Evolutionary conservation across 2,888 invertebrate species (phyloP), one percentile per base, ranked within the genome.

Genomic region (Mesochorus sp.): DNA sequence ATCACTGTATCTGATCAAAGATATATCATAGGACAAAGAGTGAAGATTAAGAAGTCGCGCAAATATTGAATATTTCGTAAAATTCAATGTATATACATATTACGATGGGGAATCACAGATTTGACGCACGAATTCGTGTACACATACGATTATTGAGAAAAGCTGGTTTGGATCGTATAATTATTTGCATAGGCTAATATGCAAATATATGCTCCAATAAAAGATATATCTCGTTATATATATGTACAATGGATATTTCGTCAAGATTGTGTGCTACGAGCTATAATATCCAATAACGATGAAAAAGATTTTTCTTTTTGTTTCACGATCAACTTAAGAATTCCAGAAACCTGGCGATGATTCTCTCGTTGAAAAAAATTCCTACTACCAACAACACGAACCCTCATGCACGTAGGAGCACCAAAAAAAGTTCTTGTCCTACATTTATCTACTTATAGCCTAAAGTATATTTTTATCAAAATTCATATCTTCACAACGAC

Each of bases 71-170:
- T 24, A 66, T 26, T 51, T 51, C 51, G n/a, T n/a, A n/a, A n/a
- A n/a, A 37, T 66, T 10, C 14, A 31, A 34, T 21, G 19, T 28
- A n/a, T n/a, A n/a, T n/a, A n/a, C n/a, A n/a, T 21, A 34, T 12
- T 12, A 49, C 17, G 12, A 59, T 21, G n/a, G 21, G 57, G 57
- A 59, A 59, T 59, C 57, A 59, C 57, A 59, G 49, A 49, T 49
- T 17, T 66, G 2, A 37, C n/a, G 49, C 21, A n/a, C 21, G 2
- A 44, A 28, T 21, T n/a, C 6, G 10, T 51, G n/a, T 42, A 14
- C 14, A 5, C 42, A 42, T 31, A 19, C 12, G 31, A 47, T 17
- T 14, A 62, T 44, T 10, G 34, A 28, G 34, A 34, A 34, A 44
- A 62, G 31, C n/a, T 6, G 14, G 6, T 26, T 31, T 8, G 8